Conservation (phyloP, 2,113 vertebrate species). For the Carassius auratus region DNA sequence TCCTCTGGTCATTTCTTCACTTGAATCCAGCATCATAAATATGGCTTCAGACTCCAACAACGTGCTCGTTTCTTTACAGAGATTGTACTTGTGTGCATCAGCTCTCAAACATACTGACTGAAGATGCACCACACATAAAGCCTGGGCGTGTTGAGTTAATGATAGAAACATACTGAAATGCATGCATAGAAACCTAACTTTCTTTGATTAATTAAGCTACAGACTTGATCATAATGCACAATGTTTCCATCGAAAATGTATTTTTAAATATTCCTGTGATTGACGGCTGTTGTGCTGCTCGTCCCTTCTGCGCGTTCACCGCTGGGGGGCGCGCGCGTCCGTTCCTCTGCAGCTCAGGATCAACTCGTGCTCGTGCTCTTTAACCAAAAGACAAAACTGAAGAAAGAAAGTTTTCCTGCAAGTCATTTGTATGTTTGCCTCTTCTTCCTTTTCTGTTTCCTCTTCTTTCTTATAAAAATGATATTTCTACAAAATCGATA, state of each 20-base stretch:
- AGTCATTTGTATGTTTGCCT: neutral
- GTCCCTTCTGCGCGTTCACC: too few relatives aligned
- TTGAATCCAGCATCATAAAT: conserved; percentile 47
- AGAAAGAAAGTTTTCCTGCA: neutral
- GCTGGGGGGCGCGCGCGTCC: neutral
- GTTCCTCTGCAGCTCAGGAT: neutral
- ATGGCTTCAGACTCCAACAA: conserved; percentile 10
- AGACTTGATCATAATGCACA: neutral
- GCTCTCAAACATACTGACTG: neutral
- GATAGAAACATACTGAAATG: neutral
- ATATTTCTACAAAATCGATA: too few relatives aligned
- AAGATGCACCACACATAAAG: neutral
- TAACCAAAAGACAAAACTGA: neutral
- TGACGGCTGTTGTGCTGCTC: too few relatives aligned
- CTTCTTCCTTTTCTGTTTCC: neutral
- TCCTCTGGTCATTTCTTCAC: conserved; percentile 23
- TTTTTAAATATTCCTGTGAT: too few relatives aligned
- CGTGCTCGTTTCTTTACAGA: neutral
- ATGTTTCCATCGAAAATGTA: too few relatives aligned
- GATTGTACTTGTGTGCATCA: neutral
- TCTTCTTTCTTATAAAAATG: neutral
- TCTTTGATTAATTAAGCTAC: neutral
- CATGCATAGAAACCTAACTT: neutral
- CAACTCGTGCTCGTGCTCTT: neutral
- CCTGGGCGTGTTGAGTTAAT: too few relatives aligned